These are phyloP conservation scores for Rotaria socialis DNA, from an alignment of 2,888 invertebrate genomes.

Conservation along the genomic window DNA sequence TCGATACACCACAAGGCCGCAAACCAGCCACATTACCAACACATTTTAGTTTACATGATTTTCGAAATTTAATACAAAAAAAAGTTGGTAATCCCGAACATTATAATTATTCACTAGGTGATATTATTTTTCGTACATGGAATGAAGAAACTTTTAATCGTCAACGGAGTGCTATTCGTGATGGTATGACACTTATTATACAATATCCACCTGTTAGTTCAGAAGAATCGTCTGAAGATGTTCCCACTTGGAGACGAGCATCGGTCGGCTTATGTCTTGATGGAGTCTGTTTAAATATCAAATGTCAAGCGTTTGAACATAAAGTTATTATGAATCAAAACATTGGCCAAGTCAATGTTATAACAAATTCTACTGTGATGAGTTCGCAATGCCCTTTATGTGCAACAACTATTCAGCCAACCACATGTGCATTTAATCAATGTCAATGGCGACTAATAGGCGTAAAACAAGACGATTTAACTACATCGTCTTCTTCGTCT, in stretches of 20 bases:
- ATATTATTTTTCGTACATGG: not conserved
- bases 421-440: not conserved
- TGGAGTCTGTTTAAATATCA: not conserved
- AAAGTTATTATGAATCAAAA: not conserved
- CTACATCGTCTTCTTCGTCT: not conserved
- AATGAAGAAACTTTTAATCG: constrained; percentile 16
- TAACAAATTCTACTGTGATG: not conserved
- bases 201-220: not conserved
- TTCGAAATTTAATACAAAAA: not conserved
- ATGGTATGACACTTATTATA: not conserved
- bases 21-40: constrained; percentile 17
- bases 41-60: not conserved
- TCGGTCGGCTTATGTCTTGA: not conserved
- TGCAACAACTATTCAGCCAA: not conserved
- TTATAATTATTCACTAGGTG: constrained; percentile 4
- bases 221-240: not conserved
- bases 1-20: not conserved
- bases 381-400: not conserved
- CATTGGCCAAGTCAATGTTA: not conserved
- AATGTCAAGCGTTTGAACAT: not conserved
- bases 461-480: not conserved
- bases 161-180: constrained; percentile 2
- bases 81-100: constrained; percentile 6
- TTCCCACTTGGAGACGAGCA: not conserved
- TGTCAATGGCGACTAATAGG: not conserved